Percentiles rank a stretch among this genome's conserved stretches.
Conservation (phyloP, 2,113 vertebrate species). For the Gymnarchus niloticus region DNA sequence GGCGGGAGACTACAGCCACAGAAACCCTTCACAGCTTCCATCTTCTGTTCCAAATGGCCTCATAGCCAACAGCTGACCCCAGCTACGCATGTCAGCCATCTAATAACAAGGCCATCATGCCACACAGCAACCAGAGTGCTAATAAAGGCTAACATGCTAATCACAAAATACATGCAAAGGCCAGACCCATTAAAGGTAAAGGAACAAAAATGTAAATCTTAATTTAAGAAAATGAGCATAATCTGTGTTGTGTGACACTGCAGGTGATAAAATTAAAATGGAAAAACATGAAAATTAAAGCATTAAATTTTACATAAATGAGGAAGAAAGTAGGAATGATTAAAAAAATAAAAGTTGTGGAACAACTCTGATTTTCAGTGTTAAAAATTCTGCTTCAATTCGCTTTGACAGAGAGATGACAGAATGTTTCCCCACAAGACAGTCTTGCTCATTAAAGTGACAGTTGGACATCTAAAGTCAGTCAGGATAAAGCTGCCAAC, state of each 20-base stretch:
- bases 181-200: background rate
- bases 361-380: slow-evolving; percentile 9
- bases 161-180: background rate
- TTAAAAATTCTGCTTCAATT: slow-evolving; percentile 18
- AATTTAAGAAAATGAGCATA: background rate
- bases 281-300: background rate
- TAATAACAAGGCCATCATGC: background rate
- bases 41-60: background rate
- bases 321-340: background rate
- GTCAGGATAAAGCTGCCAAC: background rate
- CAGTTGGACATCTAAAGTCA: background rate
- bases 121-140: background rate
- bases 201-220: background rate
- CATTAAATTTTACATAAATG: background rate
- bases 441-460: slow-evolving; percentile 18
- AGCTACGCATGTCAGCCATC: background rate
- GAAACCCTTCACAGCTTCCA: background rate
- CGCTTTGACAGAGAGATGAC: slow-evolving; percentile 17
- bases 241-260: background rate
- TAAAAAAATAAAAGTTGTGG: background rate
- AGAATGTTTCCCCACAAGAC: background rate
- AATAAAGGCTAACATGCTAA: background rate
- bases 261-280: background rate
- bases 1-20: background rate
- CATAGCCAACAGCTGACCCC: background rate